These are phyloP conservation scores for Bufo gargarizans DNA, from an alignment of 2,113 vertebrate genomes.

Conservation along the genomic window DNA sequence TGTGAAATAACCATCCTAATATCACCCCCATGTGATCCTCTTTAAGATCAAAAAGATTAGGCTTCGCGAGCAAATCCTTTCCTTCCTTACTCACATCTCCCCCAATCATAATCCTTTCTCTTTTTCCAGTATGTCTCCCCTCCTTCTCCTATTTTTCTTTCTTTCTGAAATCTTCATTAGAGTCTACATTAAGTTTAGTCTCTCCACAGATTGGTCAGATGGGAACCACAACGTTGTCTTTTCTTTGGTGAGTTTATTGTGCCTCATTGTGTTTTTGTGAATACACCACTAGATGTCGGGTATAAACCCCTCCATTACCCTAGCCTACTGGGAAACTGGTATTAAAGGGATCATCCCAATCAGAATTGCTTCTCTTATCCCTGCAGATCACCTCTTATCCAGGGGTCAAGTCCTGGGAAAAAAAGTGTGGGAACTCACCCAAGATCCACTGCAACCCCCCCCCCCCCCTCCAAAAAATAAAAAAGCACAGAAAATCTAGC, in stretches of 20 bases:
- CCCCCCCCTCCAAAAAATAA: no score
- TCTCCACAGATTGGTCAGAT: slow-evolving; percentile 3
- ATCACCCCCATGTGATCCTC: background rate
- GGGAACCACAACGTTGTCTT: background rate
- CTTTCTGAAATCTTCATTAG: background rate
- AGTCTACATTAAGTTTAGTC: background rate
- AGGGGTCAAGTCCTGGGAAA: no score
- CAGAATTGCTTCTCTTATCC: no score
- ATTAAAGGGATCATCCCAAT: no score
- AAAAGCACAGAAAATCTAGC: no score
- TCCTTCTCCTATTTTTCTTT: background rate
- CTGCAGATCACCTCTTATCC: no score
- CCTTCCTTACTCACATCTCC: background rate
- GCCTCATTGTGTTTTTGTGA: background rate
- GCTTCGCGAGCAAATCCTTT: background rate
- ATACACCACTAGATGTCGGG: no score
- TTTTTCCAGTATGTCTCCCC: background rate
- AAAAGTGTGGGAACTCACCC: no score
- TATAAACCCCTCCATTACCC: no score
- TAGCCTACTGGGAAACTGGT: background rate
- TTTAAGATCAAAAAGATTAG: background rate
- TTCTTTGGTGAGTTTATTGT: background rate
- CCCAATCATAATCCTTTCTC: background rate
- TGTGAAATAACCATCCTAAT: background rate
- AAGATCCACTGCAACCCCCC: no score